Percentiles rank a stretch among this genome's conserved stretches.
phyloP scores from a whole-genome alignment of 2,888 invertebrate genomes.

The Germaria angustata region DNA sequence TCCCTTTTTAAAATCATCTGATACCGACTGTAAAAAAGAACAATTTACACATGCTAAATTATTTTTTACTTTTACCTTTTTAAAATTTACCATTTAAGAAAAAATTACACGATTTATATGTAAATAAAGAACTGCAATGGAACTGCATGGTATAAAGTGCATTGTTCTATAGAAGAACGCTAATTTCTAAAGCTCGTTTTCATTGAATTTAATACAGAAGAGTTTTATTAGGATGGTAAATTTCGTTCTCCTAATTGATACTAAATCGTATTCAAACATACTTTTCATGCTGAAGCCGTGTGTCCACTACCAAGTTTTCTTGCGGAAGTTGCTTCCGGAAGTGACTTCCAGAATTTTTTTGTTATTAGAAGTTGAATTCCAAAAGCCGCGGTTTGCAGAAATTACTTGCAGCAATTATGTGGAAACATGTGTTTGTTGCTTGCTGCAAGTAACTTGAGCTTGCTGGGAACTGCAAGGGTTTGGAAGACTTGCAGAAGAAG shows the following conservation, averaged over 20 bases:
- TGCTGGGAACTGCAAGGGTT: no score
- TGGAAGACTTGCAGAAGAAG: no score
- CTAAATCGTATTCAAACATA: no score
- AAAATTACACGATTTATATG: conserved; percentile 24
- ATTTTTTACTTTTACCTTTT: conserved; percentile 5
- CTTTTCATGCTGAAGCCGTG: no score
- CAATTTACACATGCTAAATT: neutral
- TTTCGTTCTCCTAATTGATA: no score
- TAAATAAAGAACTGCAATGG: conserved; percentile 63
- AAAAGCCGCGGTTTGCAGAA: neutral
- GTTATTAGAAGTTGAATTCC: no score
- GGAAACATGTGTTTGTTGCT: no score
- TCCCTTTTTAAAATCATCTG: neutral
- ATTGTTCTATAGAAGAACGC: conserved; percentile 60
- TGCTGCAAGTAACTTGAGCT: no score
- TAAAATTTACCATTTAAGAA: conserved; percentile 20
- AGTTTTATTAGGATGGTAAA: no score
- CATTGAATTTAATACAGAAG: no score
- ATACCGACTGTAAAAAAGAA: neutral
- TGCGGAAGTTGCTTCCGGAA: neutral
- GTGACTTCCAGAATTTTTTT: neutral
- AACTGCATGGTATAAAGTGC: conserved; percentile 62
- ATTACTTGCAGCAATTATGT: neutral
- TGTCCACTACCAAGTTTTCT: neutral
- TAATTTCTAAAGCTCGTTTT: conserved; percentile 15